A percentile compares a stretch with the other conserved stretches of the same genome.
These are phyloP conservation scores for Argentina silus DNA, from an alignment of 2,797 vertebrate species.

Conservation along the genomic window DNA sequence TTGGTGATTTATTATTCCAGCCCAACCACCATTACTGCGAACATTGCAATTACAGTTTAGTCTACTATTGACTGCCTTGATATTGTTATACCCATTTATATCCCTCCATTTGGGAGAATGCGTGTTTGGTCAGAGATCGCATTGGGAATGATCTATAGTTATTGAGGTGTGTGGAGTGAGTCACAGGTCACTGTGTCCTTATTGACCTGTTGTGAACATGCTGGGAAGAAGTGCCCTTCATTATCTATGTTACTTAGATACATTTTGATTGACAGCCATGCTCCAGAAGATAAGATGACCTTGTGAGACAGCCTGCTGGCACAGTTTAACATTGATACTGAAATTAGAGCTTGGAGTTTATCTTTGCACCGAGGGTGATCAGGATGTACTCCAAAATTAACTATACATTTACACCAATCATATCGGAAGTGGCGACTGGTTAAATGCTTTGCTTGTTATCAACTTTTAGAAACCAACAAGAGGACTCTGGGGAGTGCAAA, in stretches of 20 bases:
- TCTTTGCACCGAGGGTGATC: not conserved
- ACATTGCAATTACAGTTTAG: not conserved
- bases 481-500: not conserved
- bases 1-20: not conserved
- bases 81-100: not conserved
- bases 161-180: not conserved
- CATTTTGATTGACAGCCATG: not conserved
- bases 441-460: not conserved
- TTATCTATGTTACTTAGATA: slow-evolving; percentile 9
- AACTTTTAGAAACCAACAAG: not conserved
- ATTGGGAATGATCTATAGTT: not conserved
- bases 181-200: slow-evolving; percentile 10
- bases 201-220: not conserved
- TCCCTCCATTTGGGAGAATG: not conserved
- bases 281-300: slow-evolving; percentile 17
- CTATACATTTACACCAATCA: not conserved
- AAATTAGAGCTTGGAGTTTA: not conserved
- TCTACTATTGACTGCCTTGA: not conserved
- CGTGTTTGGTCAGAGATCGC: not conserved
- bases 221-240: not conserved
- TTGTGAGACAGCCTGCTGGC: not conserved
- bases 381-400: not conserved
- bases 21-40: not conserved
- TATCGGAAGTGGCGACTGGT: not conserved
- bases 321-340: not conserved